A percentile compares a stretch with the other conserved stretches of the same genome.
These are phyloP conservation scores for Copsychus sechellarum DNA, from an alignment of 2,113 vertebrate species.

Conservation along the genomic window DNA sequence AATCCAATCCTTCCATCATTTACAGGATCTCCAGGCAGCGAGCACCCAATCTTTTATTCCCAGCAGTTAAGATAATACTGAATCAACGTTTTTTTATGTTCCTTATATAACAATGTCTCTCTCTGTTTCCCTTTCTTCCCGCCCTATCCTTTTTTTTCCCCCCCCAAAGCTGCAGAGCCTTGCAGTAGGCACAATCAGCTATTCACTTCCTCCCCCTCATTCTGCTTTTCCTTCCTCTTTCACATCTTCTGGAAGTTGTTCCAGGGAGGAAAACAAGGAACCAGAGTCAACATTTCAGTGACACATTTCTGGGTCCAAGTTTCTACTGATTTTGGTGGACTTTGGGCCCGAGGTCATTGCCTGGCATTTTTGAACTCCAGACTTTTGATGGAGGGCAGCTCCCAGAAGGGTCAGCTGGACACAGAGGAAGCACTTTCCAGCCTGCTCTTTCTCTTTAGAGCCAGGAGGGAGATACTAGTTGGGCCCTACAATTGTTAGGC, in stretches of 20 bases:
- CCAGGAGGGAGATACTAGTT: background rate
- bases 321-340: background rate
- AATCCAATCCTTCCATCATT: background rate
- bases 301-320: background rate
- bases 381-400: background rate
- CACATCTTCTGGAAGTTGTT: background rate
- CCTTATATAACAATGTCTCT: background rate
- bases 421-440: background rate
- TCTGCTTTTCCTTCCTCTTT: background rate
- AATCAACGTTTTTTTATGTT: background rate
- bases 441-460: background rate
- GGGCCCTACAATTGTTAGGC: background rate
- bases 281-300: background rate
- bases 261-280: background rate
- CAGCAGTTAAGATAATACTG: background rate
- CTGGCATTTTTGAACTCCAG: background rate
- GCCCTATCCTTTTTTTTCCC: background rate
- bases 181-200: background rate
- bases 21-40: background rate
- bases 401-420: background rate
- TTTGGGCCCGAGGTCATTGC: background rate
- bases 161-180: background rate
- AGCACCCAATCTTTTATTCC: background rate
- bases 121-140: background rate
- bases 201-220: background rate